Percentiles rank a stretch among this genome's conserved stretches.
Conservation (phyloP, 2,797 vertebrate species). For the Gadopsis bispinosus region DNA sequence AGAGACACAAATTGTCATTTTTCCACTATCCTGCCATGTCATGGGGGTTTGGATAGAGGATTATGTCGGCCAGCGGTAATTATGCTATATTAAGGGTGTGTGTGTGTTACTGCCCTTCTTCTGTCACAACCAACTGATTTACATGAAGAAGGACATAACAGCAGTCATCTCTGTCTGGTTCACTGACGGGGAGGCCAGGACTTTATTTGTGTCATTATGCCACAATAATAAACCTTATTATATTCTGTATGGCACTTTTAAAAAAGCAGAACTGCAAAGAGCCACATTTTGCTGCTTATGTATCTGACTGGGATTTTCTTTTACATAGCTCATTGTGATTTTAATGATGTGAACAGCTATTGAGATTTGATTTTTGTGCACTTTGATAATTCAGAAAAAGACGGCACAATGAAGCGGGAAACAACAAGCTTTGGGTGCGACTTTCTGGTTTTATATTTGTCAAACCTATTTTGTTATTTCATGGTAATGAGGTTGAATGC, state of each 20-base stretch:
- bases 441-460: neutral
- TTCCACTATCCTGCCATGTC: conserved; percentile 64
- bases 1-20: conserved; percentile 51
- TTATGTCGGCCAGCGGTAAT: conserved; percentile 65
- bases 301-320: neutral
- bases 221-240: conserved; percentile 30
- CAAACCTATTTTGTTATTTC: neutral
- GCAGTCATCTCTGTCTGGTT: conserved; percentile 24
- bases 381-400: neutral
- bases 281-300: neutral
- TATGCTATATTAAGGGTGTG: conserved; percentile 30
- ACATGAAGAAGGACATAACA: conserved; percentile 25
- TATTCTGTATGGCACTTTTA: conserved; percentile 2
- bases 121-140: conserved; percentile 36
- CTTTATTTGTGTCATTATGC: conserved; percentile 7
- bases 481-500: neutral
- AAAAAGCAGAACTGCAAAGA: conserved; percentile 25
- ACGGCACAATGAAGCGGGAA: neutral
- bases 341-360: neutral
- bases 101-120: conserved; percentile 14
- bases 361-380: neutral
- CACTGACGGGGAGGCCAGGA: neutral
- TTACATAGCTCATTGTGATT: neutral
- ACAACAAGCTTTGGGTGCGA: neutral
- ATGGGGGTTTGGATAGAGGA: conserved; percentile 56